Base-by-base conservation (phyloP, 2,113 vertebrate genomes). In the Vireo altiloquus region DNA sequence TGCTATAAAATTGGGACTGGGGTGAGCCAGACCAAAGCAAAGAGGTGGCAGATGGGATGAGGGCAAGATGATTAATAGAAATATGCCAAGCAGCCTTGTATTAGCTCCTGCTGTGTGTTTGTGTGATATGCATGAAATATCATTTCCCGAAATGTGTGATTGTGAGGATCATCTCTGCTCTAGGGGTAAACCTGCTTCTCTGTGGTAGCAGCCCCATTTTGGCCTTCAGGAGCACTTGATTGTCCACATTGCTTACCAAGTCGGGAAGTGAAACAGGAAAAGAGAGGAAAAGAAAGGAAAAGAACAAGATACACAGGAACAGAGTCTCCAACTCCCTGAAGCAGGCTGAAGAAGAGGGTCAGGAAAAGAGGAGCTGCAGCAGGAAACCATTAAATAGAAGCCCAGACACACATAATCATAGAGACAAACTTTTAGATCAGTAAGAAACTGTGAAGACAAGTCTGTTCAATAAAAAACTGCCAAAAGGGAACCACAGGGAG, bases 21-120 rank as follows among this genome's bases (percentile, higher is more conserved):
- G 74, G 22, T 47, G 66, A 60, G 69, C 72, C 90, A 89, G 94
- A 39, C 9, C 50, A 46, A 57, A 47, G 60, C 31, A 60, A n/a
- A 66, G 82, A 71, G 28, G 78, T 56, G 66, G 60, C 92, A 97
- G 96, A 95, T 74, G 92, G 94, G 64, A 53, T 0, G 15, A 94
- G 70, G 22, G 42, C 52, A 92, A 89, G 66, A 69, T 47, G 59
- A 92, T 94, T 79, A 86, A 82, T 64, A 40, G 83, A 60, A 91
- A 93, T 71, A 35, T 2, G 59, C 27, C 72, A 53, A 85, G 49
- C n/a, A 92, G 35, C 71, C 53, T 49, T 69, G 13, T 33, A 23
- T 89, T 23, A 83, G 66, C 46, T 91, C 54, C 68, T 76, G 57
- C 70, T 85, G 44, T 0, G 0, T 84, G 83, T 53, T 91, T 49